A percentile compares a stretch with the other conserved stretches of the same genome.
These are phyloP conservation scores for Manduca sexta DNA, from an alignment of 1,140 invertebrate species.

Conservation along the genomic window DNA sequence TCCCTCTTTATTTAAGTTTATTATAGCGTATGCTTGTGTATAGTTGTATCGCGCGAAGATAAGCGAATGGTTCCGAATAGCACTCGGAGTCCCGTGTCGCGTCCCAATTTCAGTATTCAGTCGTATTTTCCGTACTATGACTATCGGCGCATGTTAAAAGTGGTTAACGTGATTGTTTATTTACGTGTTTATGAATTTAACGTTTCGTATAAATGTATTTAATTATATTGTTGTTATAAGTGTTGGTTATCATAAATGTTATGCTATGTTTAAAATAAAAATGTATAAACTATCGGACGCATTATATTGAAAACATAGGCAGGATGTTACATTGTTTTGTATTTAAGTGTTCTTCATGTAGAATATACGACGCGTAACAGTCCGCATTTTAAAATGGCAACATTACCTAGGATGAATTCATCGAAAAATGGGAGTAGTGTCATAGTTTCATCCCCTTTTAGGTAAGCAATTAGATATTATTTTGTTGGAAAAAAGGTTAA, in stretches of 20 bases:
- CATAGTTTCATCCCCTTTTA: constrained; percentile 57
- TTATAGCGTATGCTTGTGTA: constrained; percentile 4
- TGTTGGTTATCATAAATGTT: not conserved
- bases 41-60: constrained; percentile 5
- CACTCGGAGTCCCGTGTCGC: constrained; percentile 23
- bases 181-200: not conserved
- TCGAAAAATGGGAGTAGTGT: constrained; percentile 49
- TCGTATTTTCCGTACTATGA: not conserved
- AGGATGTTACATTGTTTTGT: no score
- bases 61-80: constrained; percentile 38
- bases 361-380: no score
- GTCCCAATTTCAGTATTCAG: constrained; percentile 39
- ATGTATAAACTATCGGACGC: not conserved
- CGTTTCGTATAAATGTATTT: not conserved
- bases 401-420: constrained; percentile 54
- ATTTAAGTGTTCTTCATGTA: no score
- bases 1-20: constrained; percentile 9
- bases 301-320: no score
- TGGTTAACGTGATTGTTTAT: not conserved
- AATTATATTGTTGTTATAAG: constrained; percentile 2
- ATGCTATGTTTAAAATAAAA: no score
- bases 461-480: constrained; percentile 23
- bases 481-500: not conserved
- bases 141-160: not conserved
- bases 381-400: constrained; percentile 41